These are phyloP conservation scores for Zenarchopterus dispar DNA, from an alignment of 2,797 vertebrate genomes.

Conservation along the genomic window DNA sequence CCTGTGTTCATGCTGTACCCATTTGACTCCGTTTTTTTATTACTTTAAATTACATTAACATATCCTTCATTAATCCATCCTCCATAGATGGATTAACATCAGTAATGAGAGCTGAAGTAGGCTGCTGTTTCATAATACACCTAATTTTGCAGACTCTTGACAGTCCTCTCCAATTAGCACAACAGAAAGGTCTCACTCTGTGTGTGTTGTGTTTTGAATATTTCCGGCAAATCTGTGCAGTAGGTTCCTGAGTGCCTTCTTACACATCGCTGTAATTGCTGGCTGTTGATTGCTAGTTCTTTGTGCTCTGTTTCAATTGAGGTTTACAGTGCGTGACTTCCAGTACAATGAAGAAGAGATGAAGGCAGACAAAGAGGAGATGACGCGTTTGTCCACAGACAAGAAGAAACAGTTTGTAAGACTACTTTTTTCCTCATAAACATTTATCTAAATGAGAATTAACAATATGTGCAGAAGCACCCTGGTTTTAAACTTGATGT, in stretches of 20 bases:
- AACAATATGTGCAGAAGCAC: background rate
- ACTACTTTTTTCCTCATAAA: background rate
- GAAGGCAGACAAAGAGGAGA: slow-evolving; percentile 99
- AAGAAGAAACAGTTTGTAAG: slow-evolving; percentile 99
- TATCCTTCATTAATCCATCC: slow-evolving; percentile 6
- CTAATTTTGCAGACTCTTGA: slow-evolving; percentile 13
- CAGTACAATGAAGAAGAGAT: slow-evolving; percentile 99
- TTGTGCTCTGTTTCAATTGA: slow-evolving; percentile 61
- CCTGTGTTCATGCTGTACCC: background rate
- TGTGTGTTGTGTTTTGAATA: background rate
- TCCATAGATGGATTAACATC: background rate
- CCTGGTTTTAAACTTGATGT: background rate
- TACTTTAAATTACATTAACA: background rate
- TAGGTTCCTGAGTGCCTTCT: background rate
- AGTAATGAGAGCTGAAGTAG: slow-evolving; percentile 18
- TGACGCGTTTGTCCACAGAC: slow-evolving; percentile 96
- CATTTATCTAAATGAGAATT: background rate
- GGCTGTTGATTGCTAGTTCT: slow-evolving; percentile 30
- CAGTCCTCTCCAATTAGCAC: slow-evolving; percentile 40
- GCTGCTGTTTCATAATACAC: background rate
- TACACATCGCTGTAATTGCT: background rate
- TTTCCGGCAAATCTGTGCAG: slow-evolving; percentile 17
- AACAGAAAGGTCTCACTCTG: slow-evolving; percentile 13
- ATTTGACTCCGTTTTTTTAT: background rate
- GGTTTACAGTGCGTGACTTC: slow-evolving; percentile 96